Evolutionary conservation across 2,888 invertebrate genomes (phyloP).

Genomic region (Apotomis turbidana): DNA sequence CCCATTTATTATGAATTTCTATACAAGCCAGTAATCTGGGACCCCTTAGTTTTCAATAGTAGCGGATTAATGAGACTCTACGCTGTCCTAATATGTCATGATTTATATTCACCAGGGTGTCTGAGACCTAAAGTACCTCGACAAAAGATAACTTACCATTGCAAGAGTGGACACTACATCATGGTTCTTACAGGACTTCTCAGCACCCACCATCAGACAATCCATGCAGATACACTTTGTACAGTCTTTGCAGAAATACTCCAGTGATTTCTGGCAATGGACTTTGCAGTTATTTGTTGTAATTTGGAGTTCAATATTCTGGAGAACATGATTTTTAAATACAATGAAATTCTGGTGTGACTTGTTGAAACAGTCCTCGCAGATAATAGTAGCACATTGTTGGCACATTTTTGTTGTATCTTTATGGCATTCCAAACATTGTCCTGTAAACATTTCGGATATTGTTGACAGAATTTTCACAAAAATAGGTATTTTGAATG

Average conservation of each 20-base stretch:
- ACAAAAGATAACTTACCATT: conserved; percentile 24
- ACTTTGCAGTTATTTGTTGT: conserved; percentile 20
- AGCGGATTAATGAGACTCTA: too few relatives aligned
- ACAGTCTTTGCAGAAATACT: conserved; percentile 36
- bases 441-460: conserved; percentile 4
- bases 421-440: conserved; percentile 32
- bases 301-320: conserved; percentile 26
- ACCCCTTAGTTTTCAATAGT: too few relatives aligned
- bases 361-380: conserved; percentile 27
- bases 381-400: conserved; percentile 36
- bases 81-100: too few relatives aligned
- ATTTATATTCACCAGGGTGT: too few relatives aligned
- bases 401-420: conserved; percentile 36
- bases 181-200: conserved; percentile 37
- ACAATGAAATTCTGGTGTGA: conserved; percentile 35
- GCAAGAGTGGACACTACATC: conserved; percentile 18
- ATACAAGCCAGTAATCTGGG: too few relatives aligned
- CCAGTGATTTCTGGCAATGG: conserved; percentile 27
- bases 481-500: too few relatives aligned
- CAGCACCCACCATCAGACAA: conserved; percentile 32
- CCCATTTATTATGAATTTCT: too few relatives aligned
- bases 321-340: conserved; percentile 30
- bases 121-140: too few relatives aligned
- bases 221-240: conserved; percentile 25
- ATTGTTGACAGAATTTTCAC: too few relatives aligned